phyloP scores from a whole-genome alignment of 2,888 invertebrate species.

The Charanyca ferruginea region DNA sequence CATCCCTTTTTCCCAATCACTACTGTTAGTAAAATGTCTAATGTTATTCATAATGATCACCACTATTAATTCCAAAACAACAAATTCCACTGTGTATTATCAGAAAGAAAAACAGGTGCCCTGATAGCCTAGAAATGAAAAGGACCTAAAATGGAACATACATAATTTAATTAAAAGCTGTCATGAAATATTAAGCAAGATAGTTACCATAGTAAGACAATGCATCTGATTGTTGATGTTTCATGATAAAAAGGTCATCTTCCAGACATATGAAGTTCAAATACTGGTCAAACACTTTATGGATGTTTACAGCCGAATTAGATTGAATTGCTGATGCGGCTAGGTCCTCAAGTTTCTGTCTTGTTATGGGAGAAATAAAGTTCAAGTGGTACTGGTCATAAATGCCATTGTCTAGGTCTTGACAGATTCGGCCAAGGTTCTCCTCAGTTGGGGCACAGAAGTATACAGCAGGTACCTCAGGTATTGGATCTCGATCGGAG shows the following conservation, averaged over 20 bases:
- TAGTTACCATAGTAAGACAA: constrained; percentile 97
- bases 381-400: constrained; percentile 99
- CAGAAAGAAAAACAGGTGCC: no score
- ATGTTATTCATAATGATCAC: no score
- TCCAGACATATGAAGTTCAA: constrained; percentile 99
- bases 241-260: constrained; percentile 98
- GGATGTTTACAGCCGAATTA: constrained; percentile 97
- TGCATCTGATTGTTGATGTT: constrained; percentile 97
- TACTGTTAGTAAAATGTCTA: no score
- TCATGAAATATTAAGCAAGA: neutral
- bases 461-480: constrained; percentile 99
- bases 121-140: no score
- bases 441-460: constrained; percentile 99
- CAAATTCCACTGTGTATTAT: no score
- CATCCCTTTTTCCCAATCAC: no score
- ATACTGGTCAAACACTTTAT: constrained; percentile 99
- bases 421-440: constrained; percentile 98
- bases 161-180: no score
- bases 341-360: constrained; percentile 98
- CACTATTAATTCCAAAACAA: no score
- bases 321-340: constrained; percentile 98
- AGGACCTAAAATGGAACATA: no score
- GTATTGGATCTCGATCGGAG: constrained; percentile 97
- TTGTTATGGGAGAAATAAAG: constrained; percentile 98
- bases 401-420: constrained; percentile 96